Base-by-base conservation (phyloP, 2,888 invertebrate genomes). In the Nymphalis urticae region DNA sequence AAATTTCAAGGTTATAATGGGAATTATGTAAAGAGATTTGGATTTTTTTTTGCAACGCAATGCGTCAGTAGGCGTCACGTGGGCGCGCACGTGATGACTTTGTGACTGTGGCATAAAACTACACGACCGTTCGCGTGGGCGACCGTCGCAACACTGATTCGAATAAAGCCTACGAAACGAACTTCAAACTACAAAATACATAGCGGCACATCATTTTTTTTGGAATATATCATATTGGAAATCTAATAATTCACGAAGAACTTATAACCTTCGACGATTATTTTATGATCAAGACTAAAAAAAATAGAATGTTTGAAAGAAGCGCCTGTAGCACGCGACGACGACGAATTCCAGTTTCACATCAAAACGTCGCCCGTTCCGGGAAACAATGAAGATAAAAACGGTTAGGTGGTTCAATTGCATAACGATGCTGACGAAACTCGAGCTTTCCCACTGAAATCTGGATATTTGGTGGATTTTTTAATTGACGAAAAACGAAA, bases 1-100 rank as follows among this genome's bases (percentile, higher is more conserved):
- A 87, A 87, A 85, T 86, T 84, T 88, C 90, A 92, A 92, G 91
- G 92, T 88, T 89, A 80, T 77, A 81, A 80, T 85, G 80, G 82
- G 81, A 89, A 85, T 87, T 82, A 84, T 80, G 84, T 84, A 82
- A 78, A 80, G 82, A 86, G 85, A 86, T 89, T 88, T 85, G 81
- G 80, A 85, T 90, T 89, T 87, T 92, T 92, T 92, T 92, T 92
- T 88, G 91, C 91, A 91, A 91, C 83, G 85, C 85, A 87, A 81
- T 88, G 85, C 78, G 83, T 79, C 77, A 82, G 91, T 90, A 85
- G 92, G 90, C 86, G 90, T 86, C 80, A 82, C 79, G 92, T 91
- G 91, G 91, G 91, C 88, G 90, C 85, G 87, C 89, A 90, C 90
- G 90, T 90, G 91, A 89, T 82, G 80, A 77, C 78, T 78, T 76